Conservation (phyloP, 2,113 vertebrate species). For the Crotalus tigris region DNA sequence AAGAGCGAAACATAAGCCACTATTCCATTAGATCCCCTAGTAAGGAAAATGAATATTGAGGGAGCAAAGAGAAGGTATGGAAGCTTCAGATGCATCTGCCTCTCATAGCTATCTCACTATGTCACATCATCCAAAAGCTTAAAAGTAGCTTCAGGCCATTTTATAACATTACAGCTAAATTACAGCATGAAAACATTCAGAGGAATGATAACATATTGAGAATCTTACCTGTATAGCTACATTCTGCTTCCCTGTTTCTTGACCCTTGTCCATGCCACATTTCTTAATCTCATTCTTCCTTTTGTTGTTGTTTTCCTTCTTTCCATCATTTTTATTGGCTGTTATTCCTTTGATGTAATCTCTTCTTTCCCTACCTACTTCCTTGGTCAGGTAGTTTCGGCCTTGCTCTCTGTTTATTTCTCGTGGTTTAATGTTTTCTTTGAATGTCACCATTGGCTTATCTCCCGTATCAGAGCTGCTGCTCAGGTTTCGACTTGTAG, state of each 20-base stretch:
- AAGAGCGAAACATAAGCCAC: not conserved
- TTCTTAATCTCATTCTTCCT: slow-evolving; percentile 91
- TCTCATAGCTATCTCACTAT: not conserved
- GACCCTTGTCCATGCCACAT: slow-evolving; percentile 74
- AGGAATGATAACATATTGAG: not conserved
- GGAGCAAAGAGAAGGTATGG: not conserved
- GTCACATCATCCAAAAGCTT: fast-evolving
- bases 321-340: slow-evolving; percentile 79
- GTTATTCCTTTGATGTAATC: slow-evolving; percentile 79
- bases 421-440: slow-evolving; percentile 94
- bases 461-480: slow-evolving; percentile 81
- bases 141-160: not conserved
- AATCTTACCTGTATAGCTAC: slow-evolving; percentile 83
- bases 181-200: not conserved
- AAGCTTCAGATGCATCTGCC: not conserved
- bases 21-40: not conserved
- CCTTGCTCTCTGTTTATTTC: slow-evolving; percentile 82
- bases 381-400: slow-evolving; percentile 79
- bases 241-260: slow-evolving; percentile 81
- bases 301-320: slow-evolving; percentile 84
- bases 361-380: slow-evolving; percentile 78
- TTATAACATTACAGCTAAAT: not conserved
- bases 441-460: slow-evolving; percentile 92
- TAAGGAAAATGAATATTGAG: not conserved
- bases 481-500: slow-evolving; percentile 82